These are phyloP conservation scores for Eclectus roratus DNA, from an alignment of 2,113 vertebrate genomes.

Conservation along the genomic window DNA sequence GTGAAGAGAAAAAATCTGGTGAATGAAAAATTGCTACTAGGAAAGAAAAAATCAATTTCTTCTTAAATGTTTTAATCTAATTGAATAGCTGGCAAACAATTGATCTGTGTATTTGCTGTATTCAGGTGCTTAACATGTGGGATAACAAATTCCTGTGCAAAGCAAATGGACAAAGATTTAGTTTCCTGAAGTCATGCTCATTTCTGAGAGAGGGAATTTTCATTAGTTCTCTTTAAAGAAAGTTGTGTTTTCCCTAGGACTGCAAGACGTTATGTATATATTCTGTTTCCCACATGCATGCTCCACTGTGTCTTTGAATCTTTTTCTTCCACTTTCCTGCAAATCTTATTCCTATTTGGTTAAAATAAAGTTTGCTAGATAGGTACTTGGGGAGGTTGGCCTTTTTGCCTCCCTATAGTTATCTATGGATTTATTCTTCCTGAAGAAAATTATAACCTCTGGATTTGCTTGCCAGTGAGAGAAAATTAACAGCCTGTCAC, in stretches of 20 bases:
- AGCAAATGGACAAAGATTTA: neutral
- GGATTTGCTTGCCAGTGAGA: neutral
- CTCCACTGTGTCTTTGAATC: neutral
- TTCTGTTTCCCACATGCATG: accelerated
- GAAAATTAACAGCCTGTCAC: neutral
- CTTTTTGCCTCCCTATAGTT: neutral
- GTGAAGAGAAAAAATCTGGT: neutral
- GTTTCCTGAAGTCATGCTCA: neutral
- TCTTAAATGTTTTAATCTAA: neutral
- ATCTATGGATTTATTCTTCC: neutral
- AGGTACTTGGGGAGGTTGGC: neutral
- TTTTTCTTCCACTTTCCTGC: neutral
- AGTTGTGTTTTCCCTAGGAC: neutral
- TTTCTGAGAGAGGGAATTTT: neutral
- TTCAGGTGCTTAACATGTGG: neutral
- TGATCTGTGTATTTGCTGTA: neutral
- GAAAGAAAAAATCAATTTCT: neutral
- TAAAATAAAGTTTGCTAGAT: neutral
- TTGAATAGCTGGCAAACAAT: conserved; percentile 24
- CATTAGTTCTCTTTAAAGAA: neutral
- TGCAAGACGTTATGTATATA: neutral
- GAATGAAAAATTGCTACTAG: neutral
- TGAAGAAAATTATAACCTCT: neutral
- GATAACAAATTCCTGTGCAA: neutral
- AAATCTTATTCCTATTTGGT: neutral